A percentile compares a stretch with the other conserved stretches of the same genome.
Evolutionary conservation across 2,113 vertebrate species (phyloP).

Genomic region (Myxocyprinus asiaticus): DNA sequence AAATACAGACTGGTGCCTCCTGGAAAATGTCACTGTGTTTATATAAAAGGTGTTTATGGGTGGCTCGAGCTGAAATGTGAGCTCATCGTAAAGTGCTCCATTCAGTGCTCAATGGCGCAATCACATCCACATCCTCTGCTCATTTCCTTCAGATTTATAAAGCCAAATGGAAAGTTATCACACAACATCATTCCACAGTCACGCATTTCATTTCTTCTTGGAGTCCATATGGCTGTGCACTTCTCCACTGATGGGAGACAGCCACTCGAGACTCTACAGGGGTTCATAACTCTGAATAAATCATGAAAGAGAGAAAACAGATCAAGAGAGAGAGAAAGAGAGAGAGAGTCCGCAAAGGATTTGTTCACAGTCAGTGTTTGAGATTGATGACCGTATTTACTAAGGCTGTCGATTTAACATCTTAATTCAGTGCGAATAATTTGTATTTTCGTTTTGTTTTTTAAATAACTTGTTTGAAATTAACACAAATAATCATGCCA

Average conservation of each 20-base stretch:
- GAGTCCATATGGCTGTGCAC: neutral
- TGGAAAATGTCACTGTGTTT: slow-evolving; percentile 34
- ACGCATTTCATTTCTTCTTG: neutral
- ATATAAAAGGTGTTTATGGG: slow-evolving; percentile 21
- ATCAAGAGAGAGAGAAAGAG: neutral
- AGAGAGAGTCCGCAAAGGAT: too few relatives aligned
- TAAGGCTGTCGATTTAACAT: too few relatives aligned
- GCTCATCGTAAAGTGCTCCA: too few relatives aligned
- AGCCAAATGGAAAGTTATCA: too few relatives aligned
- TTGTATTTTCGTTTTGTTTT: too few relatives aligned
- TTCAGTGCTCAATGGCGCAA: neutral
- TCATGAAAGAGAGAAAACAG: neutral
- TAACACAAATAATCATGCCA: too few relatives aligned
- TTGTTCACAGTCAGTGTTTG: too few relatives aligned
- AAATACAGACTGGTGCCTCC: slow-evolving; percentile 17
- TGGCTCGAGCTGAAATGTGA: slow-evolving; percentile 19
- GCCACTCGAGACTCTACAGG: neutral
- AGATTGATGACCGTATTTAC: too few relatives aligned
- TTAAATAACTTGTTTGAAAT: too few relatives aligned
- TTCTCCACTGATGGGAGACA: neutral
- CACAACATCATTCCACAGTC: too few relatives aligned
- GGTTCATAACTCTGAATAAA: slow-evolving; percentile 6
- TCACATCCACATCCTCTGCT: neutral
- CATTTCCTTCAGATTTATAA: too few relatives aligned
- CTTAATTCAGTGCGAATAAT: too few relatives aligned